Percentiles rank a stretch among this genome's conserved stretches.
phyloP scores from a whole-genome alignment of 2,797 vertebrate genomes.

The Columba guinea region DNA sequence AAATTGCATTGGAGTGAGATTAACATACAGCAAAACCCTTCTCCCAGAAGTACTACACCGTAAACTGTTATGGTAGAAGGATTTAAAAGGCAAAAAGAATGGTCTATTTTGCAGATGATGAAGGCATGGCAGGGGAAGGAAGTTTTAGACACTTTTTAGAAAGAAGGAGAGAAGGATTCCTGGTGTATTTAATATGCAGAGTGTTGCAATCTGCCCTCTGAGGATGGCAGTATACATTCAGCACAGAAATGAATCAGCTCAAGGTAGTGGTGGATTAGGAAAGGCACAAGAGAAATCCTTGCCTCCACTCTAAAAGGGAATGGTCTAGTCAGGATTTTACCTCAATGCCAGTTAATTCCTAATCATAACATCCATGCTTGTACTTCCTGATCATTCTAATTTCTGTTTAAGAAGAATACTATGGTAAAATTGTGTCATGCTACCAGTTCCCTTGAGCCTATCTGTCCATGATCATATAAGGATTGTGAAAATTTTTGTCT shows the following conservation, averaged over 20 bases:
- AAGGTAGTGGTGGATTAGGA: neutral
- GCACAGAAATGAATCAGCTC: neutral
- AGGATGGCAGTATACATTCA: neutral
- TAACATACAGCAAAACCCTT: neutral
- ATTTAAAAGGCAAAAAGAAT: neutral
- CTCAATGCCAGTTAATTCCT: neutral
- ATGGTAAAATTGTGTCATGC: neutral
- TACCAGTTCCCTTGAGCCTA: neutral
- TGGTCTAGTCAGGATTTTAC: neutral
- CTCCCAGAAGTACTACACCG: neutral
- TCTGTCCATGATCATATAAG: neutral
- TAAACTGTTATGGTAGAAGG: neutral
- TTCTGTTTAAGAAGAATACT: neutral
- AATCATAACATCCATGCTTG: neutral
- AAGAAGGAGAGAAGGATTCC: neutral
- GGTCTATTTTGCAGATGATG: neutral
- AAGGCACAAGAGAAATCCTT: neutral
- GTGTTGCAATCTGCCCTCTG: neutral
- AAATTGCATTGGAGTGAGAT: neutral
- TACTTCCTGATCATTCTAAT: neutral
- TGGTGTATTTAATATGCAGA: neutral
- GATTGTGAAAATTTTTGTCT: neutral
- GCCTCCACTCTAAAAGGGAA: neutral
- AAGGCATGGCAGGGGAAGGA: neutral
- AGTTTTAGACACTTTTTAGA: neutral